Evolutionary conservation across 2,113 vertebrate species (phyloP), one percentile per base, ranked within the genome.

Genomic region (Cnemophilus loriae): DNA sequence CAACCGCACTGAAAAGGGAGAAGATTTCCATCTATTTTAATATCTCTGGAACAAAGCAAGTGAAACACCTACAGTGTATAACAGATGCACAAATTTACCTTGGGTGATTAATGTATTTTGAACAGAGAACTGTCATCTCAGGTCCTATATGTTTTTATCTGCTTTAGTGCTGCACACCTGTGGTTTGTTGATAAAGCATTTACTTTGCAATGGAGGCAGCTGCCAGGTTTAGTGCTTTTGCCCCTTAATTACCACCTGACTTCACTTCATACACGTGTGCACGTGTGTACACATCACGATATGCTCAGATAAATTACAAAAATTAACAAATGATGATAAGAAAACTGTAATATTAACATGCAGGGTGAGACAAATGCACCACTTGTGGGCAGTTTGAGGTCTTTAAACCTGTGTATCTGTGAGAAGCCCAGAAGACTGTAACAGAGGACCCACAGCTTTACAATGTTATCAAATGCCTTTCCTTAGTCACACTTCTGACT

Each of bases 121-220:
- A 86, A 35, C 69, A 60, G 41, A 64, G 60, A 94, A 81, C 65
- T 91, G 94, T 89, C 95, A 90, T 87, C 35, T 92, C 47, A 70
- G 95, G 49, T 49, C 39, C 56, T 96, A 49, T 61, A 92, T 89
- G 52, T 75, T 61, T 97, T 96, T 91, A 90, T 94, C 68, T 96
- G 49, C 57, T 75, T 75, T 90, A 60, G 30, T 10, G 68, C 90
- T 55, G 39, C 49, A 78, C 76, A 87, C 65, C 90, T 88, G 80
- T 59, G 49, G 32, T 82, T 71, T 90, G 68, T 83, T 78, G 64
- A 87, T 96, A 91, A 73, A 91, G 73, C 64, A 42, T 94, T 61
- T 87, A 23, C 46, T 94, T 64, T 96, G 42, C 50, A 74, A 8
- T 56, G 79, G 84, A 71, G 68, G 32, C 37, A 96, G 52, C 39